Base-by-base conservation (phyloP, 1,140 invertebrate genomes). In the Melipona quadrifasciata region DNA sequence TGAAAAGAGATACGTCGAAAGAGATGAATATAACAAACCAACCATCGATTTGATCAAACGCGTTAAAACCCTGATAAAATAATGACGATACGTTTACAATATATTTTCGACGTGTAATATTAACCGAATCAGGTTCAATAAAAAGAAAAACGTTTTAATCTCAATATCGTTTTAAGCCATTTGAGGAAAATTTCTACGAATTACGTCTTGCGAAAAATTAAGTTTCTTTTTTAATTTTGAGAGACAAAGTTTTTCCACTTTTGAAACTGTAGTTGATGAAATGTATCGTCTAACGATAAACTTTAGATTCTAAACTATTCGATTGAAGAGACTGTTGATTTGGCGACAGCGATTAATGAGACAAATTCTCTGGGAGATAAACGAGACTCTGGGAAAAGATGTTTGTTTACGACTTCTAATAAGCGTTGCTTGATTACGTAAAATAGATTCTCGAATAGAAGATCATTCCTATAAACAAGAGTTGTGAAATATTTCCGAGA, bases 391-490 rank as follows among this genome's bases (percentile, higher is more conserved):
- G 16, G 8, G n/a, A 55, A 61, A n/a, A n/a, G 39, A 8, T 74
- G 19, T n/a, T 27, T 65, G 21, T 34, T 55, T 39, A n/a, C 6
- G 17, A n/a, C n/a, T 24, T 55, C 39, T 27, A 65, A 75, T 34
- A 31, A 82, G 31, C 27, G 58, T 8, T 65, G 55, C 57, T 51
- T 55, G 80, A 67, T 82, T 82, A 82, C 80, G 19, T 82, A 67
- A 82, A 82, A 19, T n/a, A n/a, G n/a, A n/a, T n/a, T 21, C 57
- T 1, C 11, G 55, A 21, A 47, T 55, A 10, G 24, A 65, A 34
- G 27, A 27, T 39, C 2, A 82, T 82, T 55, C 31, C 55, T 21
- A 17, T 47, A 70, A 80, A 21, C n/a, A n/a, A 1, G 4, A n/a
- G 51, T 51, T 72, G n/a, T 27, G 8, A n/a, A 17, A n/a, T n/a